A percentile compares a stretch with the other conserved stretches of the same genome.
phyloP scores from a whole-genome alignment of 2,113 vertebrate species.

The Orthochromis malagaraziensis region DNA sequence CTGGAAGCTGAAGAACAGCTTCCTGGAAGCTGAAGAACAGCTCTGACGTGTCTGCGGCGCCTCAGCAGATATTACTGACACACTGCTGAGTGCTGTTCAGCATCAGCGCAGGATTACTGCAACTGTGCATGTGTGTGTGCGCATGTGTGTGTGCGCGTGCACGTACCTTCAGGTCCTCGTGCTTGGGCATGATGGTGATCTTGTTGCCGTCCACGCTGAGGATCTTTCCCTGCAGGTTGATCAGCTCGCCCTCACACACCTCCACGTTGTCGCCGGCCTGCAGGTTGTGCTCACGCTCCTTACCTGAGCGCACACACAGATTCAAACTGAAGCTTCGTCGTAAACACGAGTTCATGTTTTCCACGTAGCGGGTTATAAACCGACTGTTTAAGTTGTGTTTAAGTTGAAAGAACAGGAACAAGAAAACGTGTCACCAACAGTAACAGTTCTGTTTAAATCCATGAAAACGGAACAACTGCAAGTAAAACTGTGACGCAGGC shows the following conservation, averaged over 20 bases:
- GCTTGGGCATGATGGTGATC: constrained; percentile 96
- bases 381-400: accelerated
- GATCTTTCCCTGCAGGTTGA: constrained; percentile 95
- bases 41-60: no score
- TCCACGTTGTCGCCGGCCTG: constrained; percentile 95
- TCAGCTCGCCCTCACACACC: constrained; percentile 92
- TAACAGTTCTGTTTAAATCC: neutral
- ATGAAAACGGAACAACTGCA: neutral
- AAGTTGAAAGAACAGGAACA: neutral
- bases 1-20: neutral
- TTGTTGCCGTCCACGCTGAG: constrained; percentile 95
- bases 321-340: neutral
- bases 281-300: constrained; percentile 92
- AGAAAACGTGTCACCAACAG: neutral
- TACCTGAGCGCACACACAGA: constrained; percentile 69
- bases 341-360: neutral
- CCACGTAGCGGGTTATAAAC: neutral
- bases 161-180: constrained; percentile 90
- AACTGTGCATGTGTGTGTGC: accelerated
- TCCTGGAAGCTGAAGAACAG: neutral
- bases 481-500: neutral
- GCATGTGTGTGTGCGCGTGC: neutral
- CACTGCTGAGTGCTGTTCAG: neutral
- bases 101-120: neutral
- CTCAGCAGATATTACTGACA: neutral